Percentiles rank a stretch among this genome's conserved stretches.
Evolutionary conservation across 2,113 vertebrate genomes (phyloP).

Genomic region (Tretioscincus oriximinensis): DNA sequence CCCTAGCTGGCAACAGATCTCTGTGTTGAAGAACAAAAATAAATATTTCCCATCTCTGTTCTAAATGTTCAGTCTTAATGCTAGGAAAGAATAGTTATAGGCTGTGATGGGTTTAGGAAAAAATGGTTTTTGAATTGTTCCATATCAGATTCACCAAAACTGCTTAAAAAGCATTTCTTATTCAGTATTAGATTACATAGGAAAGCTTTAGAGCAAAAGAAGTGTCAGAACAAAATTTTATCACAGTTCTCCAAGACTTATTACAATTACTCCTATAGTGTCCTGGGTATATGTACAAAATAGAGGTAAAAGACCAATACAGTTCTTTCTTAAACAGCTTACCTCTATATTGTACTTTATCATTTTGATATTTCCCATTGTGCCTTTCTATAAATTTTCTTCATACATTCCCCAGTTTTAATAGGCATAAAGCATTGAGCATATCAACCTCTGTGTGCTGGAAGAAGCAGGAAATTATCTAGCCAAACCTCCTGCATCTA

Average conservation of each 20-base stretch:
- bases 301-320: conserved; percentile 13
- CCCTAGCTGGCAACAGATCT: too few species aligned
- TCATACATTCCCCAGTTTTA: conserved; percentile 23
- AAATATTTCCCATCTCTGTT: too few species aligned
- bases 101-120: too few species aligned
- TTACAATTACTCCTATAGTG: background rate
- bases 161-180: background rate
- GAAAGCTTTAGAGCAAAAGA: background rate
- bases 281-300: background rate
- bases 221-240: background rate
- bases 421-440: conserved; percentile 15
- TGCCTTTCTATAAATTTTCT: conserved; percentile 25
- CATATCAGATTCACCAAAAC: background rate
- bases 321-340: conserved; percentile 7
- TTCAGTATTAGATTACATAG: background rate
- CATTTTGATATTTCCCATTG: conserved; percentile 3
- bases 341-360: conserved; percentile 21
- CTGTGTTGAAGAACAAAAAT: too few species aligned
- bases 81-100: too few species aligned
- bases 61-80: too few species aligned
- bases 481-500: conserved; percentile 52
- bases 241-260: background rate
- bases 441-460: conserved; percentile 1
- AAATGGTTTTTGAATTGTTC: background rate
- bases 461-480: conserved; percentile 19